phyloP scores from a whole-genome alignment of 2,797 vertebrate species.

The Clamator glandarius region DNA sequence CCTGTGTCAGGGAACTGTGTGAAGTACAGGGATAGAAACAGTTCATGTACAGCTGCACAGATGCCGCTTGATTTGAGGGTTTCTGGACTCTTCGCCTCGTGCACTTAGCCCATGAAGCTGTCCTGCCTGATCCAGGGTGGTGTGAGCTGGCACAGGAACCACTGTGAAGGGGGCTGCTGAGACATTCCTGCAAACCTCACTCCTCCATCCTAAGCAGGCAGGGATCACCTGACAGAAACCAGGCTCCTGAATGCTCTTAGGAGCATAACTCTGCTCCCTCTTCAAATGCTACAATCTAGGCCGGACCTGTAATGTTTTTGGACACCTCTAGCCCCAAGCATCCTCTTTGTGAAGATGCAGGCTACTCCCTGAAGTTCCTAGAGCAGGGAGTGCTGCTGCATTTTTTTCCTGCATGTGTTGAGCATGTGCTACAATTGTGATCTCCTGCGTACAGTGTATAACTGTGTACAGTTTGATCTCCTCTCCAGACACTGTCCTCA shows the following conservation, averaged over 20 bases:
- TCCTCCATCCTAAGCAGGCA: not conserved
- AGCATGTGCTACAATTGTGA: not conserved
- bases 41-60: not conserved
- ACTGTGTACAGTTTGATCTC: not conserved
- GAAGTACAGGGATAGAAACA: not conserved
- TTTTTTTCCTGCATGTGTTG: rapidly evolving
- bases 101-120: rapidly evolving
- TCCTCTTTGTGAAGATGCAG: not conserved
- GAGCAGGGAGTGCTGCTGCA: not conserved
- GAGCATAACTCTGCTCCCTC: not conserved
- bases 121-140: not conserved
- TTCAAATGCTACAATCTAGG: not conserved
- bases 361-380: not conserved
- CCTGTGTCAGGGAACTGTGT: not conserved
- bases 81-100: not conserved
- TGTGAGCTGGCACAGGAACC: not conserved
- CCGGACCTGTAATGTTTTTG: not conserved
- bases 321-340: not conserved
- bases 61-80: not conserved
- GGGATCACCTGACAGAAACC: not conserved
- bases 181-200: not conserved
- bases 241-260: not conserved
- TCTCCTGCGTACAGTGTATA: too few species aligned
- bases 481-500: slow-evolving; percentile 60
- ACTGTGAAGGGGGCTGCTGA: not conserved